Evolutionary conservation across 2,888 invertebrate species (phyloP).

Genomic region (Apocheima hispidaria): DNA sequence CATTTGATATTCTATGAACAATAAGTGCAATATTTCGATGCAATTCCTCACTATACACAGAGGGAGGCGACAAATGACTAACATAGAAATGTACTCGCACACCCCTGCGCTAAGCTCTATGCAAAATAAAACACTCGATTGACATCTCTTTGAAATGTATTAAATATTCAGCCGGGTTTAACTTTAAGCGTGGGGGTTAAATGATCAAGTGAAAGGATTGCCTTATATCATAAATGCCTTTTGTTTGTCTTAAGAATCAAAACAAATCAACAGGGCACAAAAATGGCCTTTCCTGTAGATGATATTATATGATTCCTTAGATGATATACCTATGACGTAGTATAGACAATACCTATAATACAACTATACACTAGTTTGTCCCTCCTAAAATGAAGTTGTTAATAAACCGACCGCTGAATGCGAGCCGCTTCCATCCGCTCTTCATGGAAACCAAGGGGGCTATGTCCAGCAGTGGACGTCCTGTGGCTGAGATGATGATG

Average conservation of each 20-base stretch:
- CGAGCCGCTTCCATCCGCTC: no score
- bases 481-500: no score
- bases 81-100: slow-evolving; percentile 85
- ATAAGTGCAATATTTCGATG: slow-evolving; percentile 70
- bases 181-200: slow-evolving; percentile 81
- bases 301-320: no score
- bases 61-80: slow-evolving; percentile 79
- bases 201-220: slow-evolving; percentile 78
- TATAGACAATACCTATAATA: no score
- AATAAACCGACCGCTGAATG: no score
- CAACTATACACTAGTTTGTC: no score
- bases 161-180: slow-evolving; percentile 83
- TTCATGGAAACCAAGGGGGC: no score
- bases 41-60: slow-evolving; percentile 39
- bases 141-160: slow-evolving; percentile 86
- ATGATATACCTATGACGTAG: no score
- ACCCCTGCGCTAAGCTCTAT: slow-evolving; percentile 80
- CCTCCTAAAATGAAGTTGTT: no score
- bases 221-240: slow-evolving; percentile 36
- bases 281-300: no score
- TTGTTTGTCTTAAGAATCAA: slow-evolving; percentile 22
- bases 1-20: slow-evolving; percentile 80
- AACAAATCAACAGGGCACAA: neutral
- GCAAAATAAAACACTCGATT: slow-evolving; percentile 86
- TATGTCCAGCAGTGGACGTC: no score